These are phyloP conservation scores for Blastomussa wellsi DNA, from an alignment of 92 coral and sea anemone species.

Conservation along the genomic window DNA sequence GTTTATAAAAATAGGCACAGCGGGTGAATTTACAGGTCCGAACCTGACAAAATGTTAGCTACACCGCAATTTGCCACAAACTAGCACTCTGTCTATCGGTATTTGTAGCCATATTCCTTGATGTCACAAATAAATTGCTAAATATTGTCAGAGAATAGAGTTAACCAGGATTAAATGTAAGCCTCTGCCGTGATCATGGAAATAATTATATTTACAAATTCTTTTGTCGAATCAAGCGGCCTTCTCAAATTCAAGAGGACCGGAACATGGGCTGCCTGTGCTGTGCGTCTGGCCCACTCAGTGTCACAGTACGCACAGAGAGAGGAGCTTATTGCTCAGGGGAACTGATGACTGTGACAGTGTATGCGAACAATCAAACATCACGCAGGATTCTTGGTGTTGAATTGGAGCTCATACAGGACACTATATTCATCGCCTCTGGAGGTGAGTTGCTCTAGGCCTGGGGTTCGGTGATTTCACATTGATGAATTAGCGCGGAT, in stretches of 20 bases:
- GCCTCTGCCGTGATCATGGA: too few species aligned
- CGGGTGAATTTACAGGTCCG: too few species aligned
- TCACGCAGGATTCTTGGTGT: constrained; percentile 69
- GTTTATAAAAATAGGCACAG: too few species aligned
- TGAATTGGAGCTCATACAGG: constrained; percentile 69
- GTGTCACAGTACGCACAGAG: constrained; percentile 78
- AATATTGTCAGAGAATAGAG: too few species aligned
- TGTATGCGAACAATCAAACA: constrained; percentile 82
- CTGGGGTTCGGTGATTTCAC: too few species aligned
- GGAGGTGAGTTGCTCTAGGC: constrained; percentile 44
- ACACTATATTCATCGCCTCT: constrained; percentile 62
- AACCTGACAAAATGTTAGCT: too few species aligned
- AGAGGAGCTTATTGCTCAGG: constrained; percentile 91
- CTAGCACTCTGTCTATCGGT: too few species aligned
- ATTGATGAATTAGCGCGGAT: too few species aligned
- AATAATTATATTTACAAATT: neutral
- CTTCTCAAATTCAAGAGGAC: constrained; percentile 72
- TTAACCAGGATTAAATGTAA: too few species aligned
- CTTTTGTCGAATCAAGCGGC: constrained; percentile 40
- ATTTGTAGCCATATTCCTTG: too few species aligned
- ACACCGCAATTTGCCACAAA: too few species aligned
- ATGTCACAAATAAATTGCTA: too few species aligned
- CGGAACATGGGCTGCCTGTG: constrained; percentile 71
- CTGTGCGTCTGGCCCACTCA: constrained; percentile 74
- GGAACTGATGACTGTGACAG: constrained; percentile 79